Evolutionary conservation across 2,113 vertebrate species (phyloP), one percentile per base, ranked within the genome.

Genomic region (Gavia stellata): DNA sequence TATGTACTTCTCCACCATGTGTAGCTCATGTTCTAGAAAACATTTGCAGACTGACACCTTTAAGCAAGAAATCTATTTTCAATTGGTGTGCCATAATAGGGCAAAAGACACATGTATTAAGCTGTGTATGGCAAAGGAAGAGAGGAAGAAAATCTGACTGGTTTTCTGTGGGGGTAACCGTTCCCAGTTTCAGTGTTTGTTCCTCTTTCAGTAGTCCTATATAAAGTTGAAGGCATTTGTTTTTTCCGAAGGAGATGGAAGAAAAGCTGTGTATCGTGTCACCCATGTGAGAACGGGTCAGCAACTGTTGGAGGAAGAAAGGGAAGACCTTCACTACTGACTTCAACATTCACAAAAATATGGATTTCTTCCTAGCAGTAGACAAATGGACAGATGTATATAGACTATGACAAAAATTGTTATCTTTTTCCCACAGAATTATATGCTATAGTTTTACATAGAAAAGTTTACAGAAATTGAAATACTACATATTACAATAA

Each of bases 211-310:
- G 23, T 8, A 62, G 23, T 75, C 17, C 44, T 50, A 36, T 17
- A 50, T 62, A 71, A 79, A 53, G 18, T 18, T 75, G 52, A 71
- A 79, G 13, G 9, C 4, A 17, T 75, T 50, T n/a, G 5, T 0
- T 42, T 72, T 49, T 58, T 14, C 17, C 17, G 34, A 53, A 74
- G 10, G 20, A 67, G 19, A 13, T 34, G 29, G 29, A 75, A 87
- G 14, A 75, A 93, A 72, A 70, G 17, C 6, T 73, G 9, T 59
- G 17, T 56, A 36, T 9, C 6, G 67, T 85, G 23, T 92, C 13
- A 68, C 3, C 9, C 1, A 0, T 49, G 4, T 65, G 6, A 1
- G 1, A 91, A 47, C 12, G 13, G 13, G 9, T 80, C 28, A 77
- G 7, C 11, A 88, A 6, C 14, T 81, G 8, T 1, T 36, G 53